Percentiles rank a stretch among this genome's conserved stretches.
Evolutionary conservation across 2,888 invertebrate genomes (phyloP).

Genomic region (Flexamia atlantica): DNA sequence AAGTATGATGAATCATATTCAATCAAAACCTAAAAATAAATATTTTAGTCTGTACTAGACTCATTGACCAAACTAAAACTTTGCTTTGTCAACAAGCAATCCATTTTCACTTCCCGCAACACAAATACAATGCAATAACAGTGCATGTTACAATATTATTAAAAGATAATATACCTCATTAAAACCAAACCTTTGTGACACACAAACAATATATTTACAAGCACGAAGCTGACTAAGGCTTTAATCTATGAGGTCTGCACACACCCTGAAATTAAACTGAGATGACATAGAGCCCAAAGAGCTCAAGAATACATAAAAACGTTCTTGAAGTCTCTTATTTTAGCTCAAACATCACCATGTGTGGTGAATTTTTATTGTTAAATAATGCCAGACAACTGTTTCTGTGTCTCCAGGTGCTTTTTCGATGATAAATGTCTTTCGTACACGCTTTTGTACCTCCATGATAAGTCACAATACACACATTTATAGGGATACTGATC

Average conservation of each 20-base stretch:
- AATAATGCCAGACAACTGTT: slow-evolving; percentile 59
- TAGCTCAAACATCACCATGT: slow-evolving; percentile 20
- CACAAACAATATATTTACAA: not conserved
- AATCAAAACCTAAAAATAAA: too few relatives aligned
- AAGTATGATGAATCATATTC: too few relatives aligned
- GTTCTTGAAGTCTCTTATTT: not conserved
- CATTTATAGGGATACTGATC: slow-evolving; percentile 59
- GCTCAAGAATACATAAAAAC: not conserved
- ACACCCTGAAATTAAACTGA: not conserved
- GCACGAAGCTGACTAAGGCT: not conserved
- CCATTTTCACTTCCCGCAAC: too few relatives aligned
- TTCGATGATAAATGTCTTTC: slow-evolving; percentile 57
- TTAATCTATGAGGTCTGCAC: not conserved
- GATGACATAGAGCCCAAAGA: slow-evolving; percentile 5
- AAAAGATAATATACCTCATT: too few relatives aligned
- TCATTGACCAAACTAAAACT: too few relatives aligned
- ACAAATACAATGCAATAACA: too few relatives aligned
- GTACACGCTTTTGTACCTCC: slow-evolving; percentile 62
- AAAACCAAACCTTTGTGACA: too few relatives aligned
- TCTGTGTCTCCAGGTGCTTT: slow-evolving; percentile 48
- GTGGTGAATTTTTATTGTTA: slow-evolving; percentile 57
- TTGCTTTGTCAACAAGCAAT: too few relatives aligned
- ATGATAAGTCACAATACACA: slow-evolving; percentile 60
- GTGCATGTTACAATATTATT: too few relatives aligned
- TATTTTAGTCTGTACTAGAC: too few relatives aligned